Evolutionary conservation across 64 coral and sea anemone genomes (phyloP).

Genomic region (Actinia equina): DNA sequence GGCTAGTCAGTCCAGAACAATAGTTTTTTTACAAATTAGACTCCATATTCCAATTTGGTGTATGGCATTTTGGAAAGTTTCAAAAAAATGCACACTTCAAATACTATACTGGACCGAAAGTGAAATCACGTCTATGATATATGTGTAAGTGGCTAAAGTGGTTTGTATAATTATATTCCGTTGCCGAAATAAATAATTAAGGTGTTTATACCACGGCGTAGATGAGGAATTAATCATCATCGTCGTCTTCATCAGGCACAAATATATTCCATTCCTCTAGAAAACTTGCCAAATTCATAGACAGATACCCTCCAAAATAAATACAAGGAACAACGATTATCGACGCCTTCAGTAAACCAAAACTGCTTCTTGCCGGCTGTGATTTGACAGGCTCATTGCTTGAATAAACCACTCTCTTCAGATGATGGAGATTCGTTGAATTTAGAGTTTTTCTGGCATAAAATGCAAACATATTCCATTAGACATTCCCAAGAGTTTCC

Average conservation of each 20-base stretch:
- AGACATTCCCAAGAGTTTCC: background rate
- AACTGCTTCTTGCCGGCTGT: constrained; percentile 13
- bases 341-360: constrained; percentile 37
- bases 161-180: background rate
- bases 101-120: background rate
- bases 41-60: no score
- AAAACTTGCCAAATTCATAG: constrained; percentile 50
- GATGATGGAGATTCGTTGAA: background rate
- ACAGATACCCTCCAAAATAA: constrained; percentile 64
- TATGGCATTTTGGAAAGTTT: no score
- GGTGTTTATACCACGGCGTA: background rate
- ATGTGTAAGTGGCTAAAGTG: background rate
- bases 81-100: no score
- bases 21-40: no score
- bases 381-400: constrained; percentile 31
- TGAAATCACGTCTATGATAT: background rate
- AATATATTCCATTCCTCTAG: constrained; percentile 87
- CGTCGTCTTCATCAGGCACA: constrained; percentile 64
- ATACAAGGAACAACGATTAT: constrained; percentile 48
- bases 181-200: background rate
- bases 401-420: constrained; percentile 15
- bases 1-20: no score
- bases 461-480: constrained; percentile 23
- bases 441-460: constrained; percentile 14
- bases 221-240: constrained; percentile 58